Evolutionary conservation across 2,888 invertebrate species (phyloP).

Genomic region (Trypoxylon attenuatum): DNA sequence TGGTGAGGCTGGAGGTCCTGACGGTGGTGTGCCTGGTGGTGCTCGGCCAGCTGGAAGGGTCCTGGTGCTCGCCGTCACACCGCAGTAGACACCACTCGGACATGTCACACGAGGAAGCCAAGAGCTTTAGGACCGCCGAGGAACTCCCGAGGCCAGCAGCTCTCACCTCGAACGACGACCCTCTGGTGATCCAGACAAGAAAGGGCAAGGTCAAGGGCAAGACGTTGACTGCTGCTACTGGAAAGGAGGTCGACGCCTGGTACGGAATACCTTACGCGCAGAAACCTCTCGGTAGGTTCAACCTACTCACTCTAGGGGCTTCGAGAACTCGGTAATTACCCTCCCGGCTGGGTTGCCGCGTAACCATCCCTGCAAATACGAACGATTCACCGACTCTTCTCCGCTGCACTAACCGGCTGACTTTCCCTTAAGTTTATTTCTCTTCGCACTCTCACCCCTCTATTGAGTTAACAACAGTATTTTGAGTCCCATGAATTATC

Average conservation of each 20-base stretch:
- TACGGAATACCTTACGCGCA: conserved; percentile 89
- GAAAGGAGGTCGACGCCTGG: conserved; percentile 89
- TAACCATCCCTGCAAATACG: not conserved
- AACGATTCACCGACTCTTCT: not conserved
- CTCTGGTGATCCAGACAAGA: conserved; percentile 84
- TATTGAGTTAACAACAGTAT: too few relatives aligned
- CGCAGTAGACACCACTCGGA: conserved; percentile 70
- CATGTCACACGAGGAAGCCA: conserved; percentile 64
- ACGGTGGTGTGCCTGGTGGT: conserved; percentile 58
- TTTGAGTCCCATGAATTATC: too few relatives aligned
- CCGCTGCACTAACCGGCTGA: not conserved
- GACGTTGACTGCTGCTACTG: conserved; percentile 84
- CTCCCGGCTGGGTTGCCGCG: not conserved
- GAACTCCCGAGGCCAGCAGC: conserved; percentile 58
- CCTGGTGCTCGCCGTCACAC: conserved; percentile 67
- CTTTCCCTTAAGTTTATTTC: not conserved
- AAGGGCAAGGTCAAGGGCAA: conserved; percentile 86
- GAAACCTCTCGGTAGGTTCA: conserved; percentile 80
- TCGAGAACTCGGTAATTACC: conserved; percentile 8
- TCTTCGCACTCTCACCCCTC: too few relatives aligned
- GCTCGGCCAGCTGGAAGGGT: conserved; percentile 58
- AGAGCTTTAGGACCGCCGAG: conserved; percentile 67
- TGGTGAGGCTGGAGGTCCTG: conserved; percentile 60
- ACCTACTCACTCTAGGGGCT: conserved; percentile 11
- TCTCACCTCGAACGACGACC: conserved; percentile 78